Base-by-base conservation (phyloP, 2,113 vertebrate species). In the Pogonocichla stellata region DNA sequence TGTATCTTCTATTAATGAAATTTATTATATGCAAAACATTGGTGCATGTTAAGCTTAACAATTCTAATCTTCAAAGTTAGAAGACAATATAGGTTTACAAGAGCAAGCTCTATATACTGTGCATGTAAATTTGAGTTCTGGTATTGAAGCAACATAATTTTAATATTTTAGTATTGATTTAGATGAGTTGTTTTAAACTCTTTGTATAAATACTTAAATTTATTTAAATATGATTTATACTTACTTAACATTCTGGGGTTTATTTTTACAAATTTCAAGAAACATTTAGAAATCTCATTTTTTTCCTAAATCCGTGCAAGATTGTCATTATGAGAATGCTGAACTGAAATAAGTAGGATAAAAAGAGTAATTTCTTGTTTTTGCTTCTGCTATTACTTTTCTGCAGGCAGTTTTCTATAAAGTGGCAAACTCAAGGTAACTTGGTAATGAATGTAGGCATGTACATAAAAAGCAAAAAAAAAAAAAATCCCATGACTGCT, bases 61-160 rank as follows among this genome's bases (percentile, higher is more conserved):
- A 45, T 58, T 88, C 28, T 69, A 45, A 57, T 40, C 13, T 74
- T 83, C 15, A 54, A 77, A 70, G 13, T 53, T 65, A 86, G 17
- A 86, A 67, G 11, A 25, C 25, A 62, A 33, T 26, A 34, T 9
- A 73, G 28, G 53, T 34, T 61, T 70, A 70, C 8, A 58, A 50
- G 24, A 45, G 3, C 0, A 0, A 66, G 2, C 50, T 54, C 19
- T 42, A 14, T 40, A 67, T 66, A 71, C 62, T 81, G 53, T 38
- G 5, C 29, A 40, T n/a, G 13, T 28, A n/a, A 17, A 8, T 60
- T 89, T 72, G 4, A 10, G 64, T 91, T 78, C n/a, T 74, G 5
- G 3, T 36, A 45, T 31, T 53, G 25, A 84, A 58, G 3, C 23
- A 9, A 42, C 56, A 50, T 12, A 28, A 67, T 54, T 74, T 17